Conservation (phyloP, 2,888 invertebrate species). For the Gortyna flavago region DNA sequence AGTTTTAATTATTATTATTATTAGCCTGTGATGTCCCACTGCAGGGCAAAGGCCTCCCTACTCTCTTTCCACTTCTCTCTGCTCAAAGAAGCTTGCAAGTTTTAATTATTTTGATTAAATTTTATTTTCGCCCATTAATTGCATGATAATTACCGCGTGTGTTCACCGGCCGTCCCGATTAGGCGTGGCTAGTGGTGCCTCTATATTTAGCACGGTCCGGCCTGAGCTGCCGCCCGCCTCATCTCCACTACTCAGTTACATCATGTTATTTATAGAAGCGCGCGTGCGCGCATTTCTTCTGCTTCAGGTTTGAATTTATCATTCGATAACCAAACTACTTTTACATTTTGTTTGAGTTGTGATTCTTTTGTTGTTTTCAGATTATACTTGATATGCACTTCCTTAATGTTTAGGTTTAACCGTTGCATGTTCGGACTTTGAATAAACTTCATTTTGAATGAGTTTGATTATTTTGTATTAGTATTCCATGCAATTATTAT, state of each 20-base stretch:
- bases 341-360: conserved; percentile 21
- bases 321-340: conserved; percentile 29
- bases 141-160: conserved; percentile 58
- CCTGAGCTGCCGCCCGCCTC: conserved; percentile 72
- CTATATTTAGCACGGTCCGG: conserved; percentile 81
- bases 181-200: conserved; percentile 76
- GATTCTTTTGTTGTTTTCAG: not conserved
- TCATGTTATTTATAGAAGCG: conserved; percentile 78
- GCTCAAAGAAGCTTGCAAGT: no score
- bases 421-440: not conserved
- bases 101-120: not conserved
- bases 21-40: no score
- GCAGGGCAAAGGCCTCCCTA: no score
- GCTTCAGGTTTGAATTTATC: conserved; percentile 51
- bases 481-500: not conserved
- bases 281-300: conserved; percentile 70
- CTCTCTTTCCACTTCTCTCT: no score
- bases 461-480: conserved; percentile 8
- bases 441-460: not conserved
- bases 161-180: conserved; percentile 74
- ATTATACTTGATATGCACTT: not conserved
- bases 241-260: conserved; percentile 74
- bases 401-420: not conserved
- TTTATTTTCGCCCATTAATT: conserved; percentile 17
- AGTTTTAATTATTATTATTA: not conserved